Evolutionary conservation across 2,797 vertebrate species (phyloP), one percentile per base, ranked within the genome.

Genomic region (Anguilla pacifica): DNA sequence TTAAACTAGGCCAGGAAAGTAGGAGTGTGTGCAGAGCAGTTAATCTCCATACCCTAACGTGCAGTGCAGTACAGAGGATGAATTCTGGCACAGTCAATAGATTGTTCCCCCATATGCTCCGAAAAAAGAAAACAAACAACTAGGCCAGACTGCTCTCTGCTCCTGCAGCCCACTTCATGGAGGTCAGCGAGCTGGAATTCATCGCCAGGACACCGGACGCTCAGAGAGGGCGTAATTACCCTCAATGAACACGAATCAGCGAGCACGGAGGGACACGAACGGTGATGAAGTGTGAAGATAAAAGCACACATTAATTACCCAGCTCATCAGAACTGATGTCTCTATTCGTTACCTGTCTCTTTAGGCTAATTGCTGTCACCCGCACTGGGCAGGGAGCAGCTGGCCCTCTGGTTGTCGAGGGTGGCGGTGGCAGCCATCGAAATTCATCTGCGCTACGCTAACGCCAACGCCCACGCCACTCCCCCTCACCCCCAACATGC

Each of bases 301-400:
- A 94, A 92, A 91, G 86, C 89, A 28, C 90, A 86, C 88, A 94
- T 94, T 95, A 94, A 94, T 94, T 92, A 90, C 91, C 53, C 49
- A 89, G 89, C 90, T 91, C 79, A 90, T 88, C 31, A 70, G 82
- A 90, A 86, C 86, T 84, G 91, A 94, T 89, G 87, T 91, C 90
- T 92, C 87, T 91, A 94, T 95, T 93, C 89, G 90, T 94, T 93
- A 91, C 83, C 89, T 91, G 91, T 89, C 92, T 90, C 88, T 86
- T 93, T 92, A 90, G 88, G 91, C 86, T 92, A 94, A 93, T 92
- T 94, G 90, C 89, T 85, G 89, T 89, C 85, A 88, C 91, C 87
- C 88, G 89, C 72, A 43, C 55, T 7, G 89, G 85, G 88, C 79
- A 79, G 83, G 87, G 86, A 93, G 89, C 89, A 93, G 93, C 91